Conservation (phyloP, 2,888 invertebrate species). For the Falcaria lacertinaria region DNA sequence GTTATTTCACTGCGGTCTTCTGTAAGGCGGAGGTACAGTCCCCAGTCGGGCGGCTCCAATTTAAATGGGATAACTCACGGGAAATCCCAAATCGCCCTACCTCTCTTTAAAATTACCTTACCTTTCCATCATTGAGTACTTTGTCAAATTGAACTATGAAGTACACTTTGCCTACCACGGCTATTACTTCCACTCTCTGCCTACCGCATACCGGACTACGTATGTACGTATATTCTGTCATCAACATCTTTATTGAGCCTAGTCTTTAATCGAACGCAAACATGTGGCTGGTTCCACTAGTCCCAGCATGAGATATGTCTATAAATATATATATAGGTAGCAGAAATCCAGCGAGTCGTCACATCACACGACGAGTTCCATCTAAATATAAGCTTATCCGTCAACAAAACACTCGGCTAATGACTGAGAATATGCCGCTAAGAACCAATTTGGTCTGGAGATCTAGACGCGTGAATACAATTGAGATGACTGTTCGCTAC, state of each 20-base stretch:
- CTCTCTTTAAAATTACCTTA: too few relatives aligned
- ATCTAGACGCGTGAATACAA: background rate
- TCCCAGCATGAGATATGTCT: slow-evolving; percentile 2
- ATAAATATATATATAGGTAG: slow-evolving; percentile 11
- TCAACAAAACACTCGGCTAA: slow-evolving; percentile 26
- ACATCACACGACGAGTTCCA: slow-evolving; percentile 20
- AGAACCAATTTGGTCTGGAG: slow-evolving; percentile 1
- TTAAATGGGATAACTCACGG: too few relatives aligned
- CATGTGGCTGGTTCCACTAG: background rate
- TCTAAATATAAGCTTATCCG: slow-evolving; percentile 33
- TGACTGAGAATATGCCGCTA: slow-evolving; percentile 17
- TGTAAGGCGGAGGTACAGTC: too few relatives aligned
- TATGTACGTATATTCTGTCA: too few relatives aligned
- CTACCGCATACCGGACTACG: too few relatives aligned
- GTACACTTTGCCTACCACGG: too few relatives aligned
- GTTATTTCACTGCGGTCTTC: too few relatives aligned
- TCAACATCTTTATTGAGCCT: background rate
- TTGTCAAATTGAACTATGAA: too few relatives aligned
- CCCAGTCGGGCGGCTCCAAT: too few relatives aligned
- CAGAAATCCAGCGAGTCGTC: slow-evolving; percentile 8
- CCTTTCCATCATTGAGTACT: too few relatives aligned
- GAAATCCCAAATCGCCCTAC: too few relatives aligned
- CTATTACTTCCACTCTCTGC: too few relatives aligned
- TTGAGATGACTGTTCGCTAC: background rate
- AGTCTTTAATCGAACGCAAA: background rate